Evolutionary conservation across 1,140 invertebrate species (phyloP).

Genomic region (Anthonomus grandis): DNA sequence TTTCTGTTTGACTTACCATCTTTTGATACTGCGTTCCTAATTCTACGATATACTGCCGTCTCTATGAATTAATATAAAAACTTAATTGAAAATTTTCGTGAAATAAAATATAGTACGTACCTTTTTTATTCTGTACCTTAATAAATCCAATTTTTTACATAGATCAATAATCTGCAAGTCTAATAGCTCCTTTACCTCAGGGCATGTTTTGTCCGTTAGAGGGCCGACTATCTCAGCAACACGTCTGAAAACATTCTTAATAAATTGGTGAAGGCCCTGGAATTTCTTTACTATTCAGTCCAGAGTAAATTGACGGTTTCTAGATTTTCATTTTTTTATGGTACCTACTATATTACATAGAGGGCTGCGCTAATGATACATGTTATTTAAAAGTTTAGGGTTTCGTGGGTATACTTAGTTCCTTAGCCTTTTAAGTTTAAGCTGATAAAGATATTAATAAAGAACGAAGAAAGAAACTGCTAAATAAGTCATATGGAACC

Average conservation of each 20-base stretch:
- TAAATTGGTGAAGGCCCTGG: not conserved
- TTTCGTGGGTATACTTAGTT: too few relatives aligned
- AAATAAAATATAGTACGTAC: constrained; percentile 21
- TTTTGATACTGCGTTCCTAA: constrained; percentile 40
- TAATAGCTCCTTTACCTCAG: constrained; percentile 58
- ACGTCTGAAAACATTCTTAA: constrained; percentile 13
- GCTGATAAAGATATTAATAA: too few relatives aligned
- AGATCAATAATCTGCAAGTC: constrained; percentile 74
- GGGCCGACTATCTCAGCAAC: constrained; percentile 36
- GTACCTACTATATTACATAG: too few relatives aligned
- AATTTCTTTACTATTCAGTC: too few relatives aligned
- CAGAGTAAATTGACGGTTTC: too few relatives aligned
- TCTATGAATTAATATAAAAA: constrained; percentile 15
- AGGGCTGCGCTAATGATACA: too few relatives aligned
- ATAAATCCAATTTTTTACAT: constrained; percentile 69
- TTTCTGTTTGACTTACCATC: constrained; percentile 33
- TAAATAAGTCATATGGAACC: too few relatives aligned
- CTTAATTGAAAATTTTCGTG: not conserved
- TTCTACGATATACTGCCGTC: constrained; percentile 29
- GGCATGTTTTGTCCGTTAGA: constrained; percentile 51
- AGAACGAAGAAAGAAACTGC: too few relatives aligned
- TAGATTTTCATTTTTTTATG: too few relatives aligned
- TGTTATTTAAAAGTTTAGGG: too few relatives aligned
- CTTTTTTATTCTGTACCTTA: constrained; percentile 65
- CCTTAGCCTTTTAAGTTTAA: too few relatives aligned